Evolutionary conservation across 1,140 invertebrate species (phyloP).

Genomic region (Leptopilina clavipes): DNA sequence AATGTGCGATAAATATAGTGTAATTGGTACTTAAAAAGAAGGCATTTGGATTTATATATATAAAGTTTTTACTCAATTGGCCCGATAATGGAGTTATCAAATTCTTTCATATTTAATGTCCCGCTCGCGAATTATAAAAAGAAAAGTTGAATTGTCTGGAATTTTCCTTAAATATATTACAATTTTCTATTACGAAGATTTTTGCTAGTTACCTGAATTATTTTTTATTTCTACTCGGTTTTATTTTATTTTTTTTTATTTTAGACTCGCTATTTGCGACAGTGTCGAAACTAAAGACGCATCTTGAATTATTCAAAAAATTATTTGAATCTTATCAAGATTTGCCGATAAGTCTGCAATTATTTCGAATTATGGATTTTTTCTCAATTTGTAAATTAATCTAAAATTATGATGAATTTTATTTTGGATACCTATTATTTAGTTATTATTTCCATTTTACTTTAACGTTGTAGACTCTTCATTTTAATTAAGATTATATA

Average conservation of each 20-base stretch:
- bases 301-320: constrained; percentile 22
- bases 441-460: neutral
- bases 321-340: constrained; percentile 16
- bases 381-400: neutral
- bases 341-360: neutral
- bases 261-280: constrained; percentile 17
- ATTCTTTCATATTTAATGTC: neutral
- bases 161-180: neutral
- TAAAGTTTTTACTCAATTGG: neutral
- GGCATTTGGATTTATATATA: neutral
- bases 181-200: neutral
- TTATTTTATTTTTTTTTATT: neutral
- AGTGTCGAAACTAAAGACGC: constrained; percentile 21
- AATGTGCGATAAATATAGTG: neutral
- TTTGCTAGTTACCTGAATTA: constrained; percentile 16
- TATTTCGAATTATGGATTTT: too few species aligned
- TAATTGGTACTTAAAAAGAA: neutral
- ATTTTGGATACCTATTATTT: too few species aligned
- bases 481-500: constrained; percentile 5
- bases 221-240: neutral
- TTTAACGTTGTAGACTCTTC: neutral
- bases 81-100: constrained; percentile 12
- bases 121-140: neutral
- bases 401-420: too few species aligned
- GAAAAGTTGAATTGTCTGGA: neutral